Percentiles rank a stretch among this genome's conserved stretches.
Conservation (phyloP, 2,888 invertebrate genomes). For the Anorthoa munda region DNA sequence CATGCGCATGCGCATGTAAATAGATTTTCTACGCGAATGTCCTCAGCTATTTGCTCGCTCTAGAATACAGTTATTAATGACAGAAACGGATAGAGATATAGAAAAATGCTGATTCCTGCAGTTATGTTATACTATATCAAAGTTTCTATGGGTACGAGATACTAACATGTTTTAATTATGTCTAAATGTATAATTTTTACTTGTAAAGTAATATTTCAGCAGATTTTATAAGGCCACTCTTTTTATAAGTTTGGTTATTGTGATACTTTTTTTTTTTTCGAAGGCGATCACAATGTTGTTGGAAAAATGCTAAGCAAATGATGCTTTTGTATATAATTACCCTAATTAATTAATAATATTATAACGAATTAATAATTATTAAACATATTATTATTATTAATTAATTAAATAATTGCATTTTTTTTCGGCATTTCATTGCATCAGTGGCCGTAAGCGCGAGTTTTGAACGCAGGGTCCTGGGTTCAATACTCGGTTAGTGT, state of each 20-base stretch:
- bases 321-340: no score
- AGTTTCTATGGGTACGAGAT: not conserved
- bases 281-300: no score
- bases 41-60: not conserved
- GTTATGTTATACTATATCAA: not conserved
- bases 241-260: not conserved
- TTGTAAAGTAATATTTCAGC: not conserved
- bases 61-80: not conserved
- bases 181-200: not conserved
- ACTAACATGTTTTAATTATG: constrained; percentile 4
- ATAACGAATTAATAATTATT: no score
- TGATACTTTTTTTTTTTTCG: no score
- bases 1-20: not conserved
- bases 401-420: no score
- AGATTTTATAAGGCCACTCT: constrained; percentile 35
- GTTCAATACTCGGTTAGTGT: not conserved
- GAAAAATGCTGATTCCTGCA: not conserved
- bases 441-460: not conserved
- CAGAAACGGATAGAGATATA: not conserved
- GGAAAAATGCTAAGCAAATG: no score
- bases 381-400: no score
- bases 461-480: not conserved
- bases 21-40: not conserved
- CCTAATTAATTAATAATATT: no score
- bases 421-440: no score